Conservation (phyloP, 1,140 invertebrate genomes). For the Meloidogyne floridensis region DNA sequence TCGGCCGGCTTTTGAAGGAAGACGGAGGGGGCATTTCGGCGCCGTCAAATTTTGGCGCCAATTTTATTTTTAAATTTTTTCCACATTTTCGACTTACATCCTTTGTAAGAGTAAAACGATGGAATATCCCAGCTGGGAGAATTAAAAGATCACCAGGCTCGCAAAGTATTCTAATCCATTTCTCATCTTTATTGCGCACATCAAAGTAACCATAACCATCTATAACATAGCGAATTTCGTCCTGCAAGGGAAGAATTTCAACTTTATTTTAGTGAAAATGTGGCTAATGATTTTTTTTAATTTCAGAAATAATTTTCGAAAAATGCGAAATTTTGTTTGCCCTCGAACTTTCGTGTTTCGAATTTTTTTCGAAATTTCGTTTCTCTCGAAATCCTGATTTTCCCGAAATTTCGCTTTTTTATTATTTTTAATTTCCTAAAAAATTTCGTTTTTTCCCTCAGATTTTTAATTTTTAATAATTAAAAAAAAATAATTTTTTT, state of each 20-base stretch:
- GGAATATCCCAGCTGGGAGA: constrained; percentile 93
- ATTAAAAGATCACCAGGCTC: constrained; percentile 84
- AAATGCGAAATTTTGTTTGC: no score
- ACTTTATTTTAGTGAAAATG: background rate
- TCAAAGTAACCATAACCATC: constrained; percentile 94
- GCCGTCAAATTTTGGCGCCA: background rate
- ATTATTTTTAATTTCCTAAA: background rate
- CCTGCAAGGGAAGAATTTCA: background rate
- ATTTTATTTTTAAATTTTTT: background rate
- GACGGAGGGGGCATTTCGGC: background rate
- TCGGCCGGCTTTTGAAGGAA: background rate
- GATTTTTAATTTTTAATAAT: background rate
- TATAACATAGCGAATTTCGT: constrained; percentile 86
- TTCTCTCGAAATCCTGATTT: no score
- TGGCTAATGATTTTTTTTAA: no score
- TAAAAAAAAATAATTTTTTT: background rate
- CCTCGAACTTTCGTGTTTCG: no score
- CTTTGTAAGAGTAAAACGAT: constrained; percentile 88
- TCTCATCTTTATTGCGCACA: constrained; percentile 80
- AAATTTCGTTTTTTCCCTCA: no score
- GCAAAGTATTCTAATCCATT: constrained; percentile 89
- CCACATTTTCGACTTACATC: constrained; percentile 49
- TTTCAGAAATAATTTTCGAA: no score
- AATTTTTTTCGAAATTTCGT: no score
- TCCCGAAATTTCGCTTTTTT: no score